A percentile compares a stretch with the other conserved stretches of the same genome.
phyloP scores from a whole-genome alignment of 2,113 vertebrate genomes.

The Rhinoptilus africanus region DNA sequence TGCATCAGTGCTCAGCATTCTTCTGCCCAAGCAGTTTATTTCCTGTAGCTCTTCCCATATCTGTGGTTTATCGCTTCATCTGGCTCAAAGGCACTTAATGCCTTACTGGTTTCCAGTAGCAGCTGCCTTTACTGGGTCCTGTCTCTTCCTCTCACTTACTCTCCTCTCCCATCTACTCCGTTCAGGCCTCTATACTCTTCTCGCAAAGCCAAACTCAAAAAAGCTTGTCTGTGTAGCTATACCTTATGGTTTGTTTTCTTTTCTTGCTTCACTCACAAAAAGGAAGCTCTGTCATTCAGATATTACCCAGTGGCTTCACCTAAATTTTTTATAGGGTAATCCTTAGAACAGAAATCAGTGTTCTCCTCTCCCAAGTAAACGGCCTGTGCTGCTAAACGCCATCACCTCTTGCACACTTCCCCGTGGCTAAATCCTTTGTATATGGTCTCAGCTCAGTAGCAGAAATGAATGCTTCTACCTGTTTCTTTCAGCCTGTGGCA shows the following conservation, averaged over 20 bases:
- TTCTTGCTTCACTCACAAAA: not conserved
- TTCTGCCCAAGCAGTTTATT: not conserved
- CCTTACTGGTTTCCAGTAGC: not conserved
- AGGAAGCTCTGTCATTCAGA: not conserved
- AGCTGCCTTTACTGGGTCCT: not conserved
- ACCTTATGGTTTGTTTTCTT: not conserved
- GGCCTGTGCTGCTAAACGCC: not conserved
- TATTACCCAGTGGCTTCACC: not conserved
- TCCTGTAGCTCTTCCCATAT: not conserved
- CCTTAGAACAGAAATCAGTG: not conserved
- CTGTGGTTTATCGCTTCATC: not conserved
- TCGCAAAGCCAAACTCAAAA: not conserved
- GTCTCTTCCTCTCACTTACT: not conserved
- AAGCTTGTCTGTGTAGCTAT: not conserved
- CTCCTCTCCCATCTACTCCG: not conserved
- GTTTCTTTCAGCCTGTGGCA: not conserved
- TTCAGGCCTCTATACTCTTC: not conserved
- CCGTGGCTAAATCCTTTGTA: not conserved
- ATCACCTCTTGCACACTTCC: not conserved
- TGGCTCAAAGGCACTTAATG: not conserved
- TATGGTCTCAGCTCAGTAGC: not conserved
- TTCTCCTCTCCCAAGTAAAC: not conserved
- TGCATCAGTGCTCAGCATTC: not conserved
- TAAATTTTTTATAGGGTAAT: not conserved
- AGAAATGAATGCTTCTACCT: not conserved